Evolutionary conservation across 35 echinoderm and acorn worm species (phyloP).

Genomic region (Apostichopus parvimensis): DNA sequence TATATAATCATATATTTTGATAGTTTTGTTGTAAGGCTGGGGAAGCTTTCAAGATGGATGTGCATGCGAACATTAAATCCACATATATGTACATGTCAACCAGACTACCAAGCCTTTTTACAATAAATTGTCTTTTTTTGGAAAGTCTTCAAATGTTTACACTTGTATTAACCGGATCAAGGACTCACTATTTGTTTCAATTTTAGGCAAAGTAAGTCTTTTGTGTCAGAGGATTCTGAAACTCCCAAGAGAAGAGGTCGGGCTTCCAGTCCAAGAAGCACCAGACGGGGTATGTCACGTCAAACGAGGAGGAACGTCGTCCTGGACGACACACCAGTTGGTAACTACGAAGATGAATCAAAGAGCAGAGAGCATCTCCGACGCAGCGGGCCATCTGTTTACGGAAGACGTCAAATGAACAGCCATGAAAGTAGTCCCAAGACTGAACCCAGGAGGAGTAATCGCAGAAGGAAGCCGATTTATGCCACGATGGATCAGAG

Average conservation of each 20-base stretch:
- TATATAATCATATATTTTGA: no score
- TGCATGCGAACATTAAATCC: no score
- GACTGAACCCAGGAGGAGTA: constrained; percentile 52
- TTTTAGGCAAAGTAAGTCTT: not conserved
- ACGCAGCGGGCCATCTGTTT: not conserved
- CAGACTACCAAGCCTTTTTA: no score
- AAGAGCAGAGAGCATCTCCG: constrained; percentile 14
- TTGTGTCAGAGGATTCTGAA: not conserved
- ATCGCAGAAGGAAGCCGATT: constrained; percentile 61
- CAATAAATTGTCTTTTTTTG: no score
- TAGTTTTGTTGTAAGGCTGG: no score
- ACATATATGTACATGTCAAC: no score
- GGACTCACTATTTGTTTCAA: not conserved
- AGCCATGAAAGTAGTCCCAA: constrained; percentile 32
- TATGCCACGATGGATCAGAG: constrained; percentile 78
- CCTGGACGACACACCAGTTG: not conserved
- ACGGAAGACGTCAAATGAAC: constrained; percentile 1
- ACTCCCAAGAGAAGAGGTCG: not conserved
- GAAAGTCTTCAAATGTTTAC: no score
- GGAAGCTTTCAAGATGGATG: no score
- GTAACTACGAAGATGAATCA: not conserved
- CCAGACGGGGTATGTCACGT: not conserved
- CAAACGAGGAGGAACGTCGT: not conserved
- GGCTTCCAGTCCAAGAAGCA: not conserved
- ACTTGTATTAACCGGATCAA: no score